Base-by-base conservation (phyloP, 2,113 vertebrate species). In the Mobula hypostoma region DNA sequence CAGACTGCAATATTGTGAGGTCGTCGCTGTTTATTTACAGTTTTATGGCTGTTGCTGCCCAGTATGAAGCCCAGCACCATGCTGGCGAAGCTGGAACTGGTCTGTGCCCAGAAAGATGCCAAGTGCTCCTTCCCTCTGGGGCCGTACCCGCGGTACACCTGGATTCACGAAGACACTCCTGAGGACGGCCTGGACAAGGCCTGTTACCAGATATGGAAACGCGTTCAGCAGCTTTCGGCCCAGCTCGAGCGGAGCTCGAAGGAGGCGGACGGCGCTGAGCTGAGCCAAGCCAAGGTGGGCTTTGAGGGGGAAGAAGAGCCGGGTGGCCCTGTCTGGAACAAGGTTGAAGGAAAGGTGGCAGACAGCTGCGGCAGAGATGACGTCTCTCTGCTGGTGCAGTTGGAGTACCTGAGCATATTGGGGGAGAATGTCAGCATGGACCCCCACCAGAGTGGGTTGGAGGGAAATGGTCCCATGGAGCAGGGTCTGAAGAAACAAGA, bases 141-240 rank as follows among this genome's bases (percentile, higher is more conserved):
- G 1, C 98, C 97, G 0, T 98, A 97, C 94, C 97, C 97, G 5
- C 96, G 97, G 94, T 96, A 96, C 80, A 95, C 96, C 88, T 98
- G 98, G 98, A 97, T 97, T 94, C 97, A 98, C 58, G 96, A 95
- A 0, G 94, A 96, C 27, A 96, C 96, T 0, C 97, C 97, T 0
- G 94, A 79, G 40, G 98, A 98, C 66, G 94, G 95, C 48, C 94
- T 97, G 94, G 98, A 98, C 48, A 80, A 95, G 24, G 94, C 96
- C 58, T 98, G 97, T 94, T 95, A 96, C n/a, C 95, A 95, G 94
- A 98, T 98, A 95, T 97, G 97, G 96, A 97, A 96, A 14, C 96
- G 96, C 0, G 96, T 95, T 0, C 96, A 97, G 68, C 94, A 76
- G 0, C 95, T 96, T 11, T 85, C 96, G 0, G 94, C 95, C 0